Conservation (phyloP, 2,888 invertebrate genomes). For the Cordilura impudica region DNA sequence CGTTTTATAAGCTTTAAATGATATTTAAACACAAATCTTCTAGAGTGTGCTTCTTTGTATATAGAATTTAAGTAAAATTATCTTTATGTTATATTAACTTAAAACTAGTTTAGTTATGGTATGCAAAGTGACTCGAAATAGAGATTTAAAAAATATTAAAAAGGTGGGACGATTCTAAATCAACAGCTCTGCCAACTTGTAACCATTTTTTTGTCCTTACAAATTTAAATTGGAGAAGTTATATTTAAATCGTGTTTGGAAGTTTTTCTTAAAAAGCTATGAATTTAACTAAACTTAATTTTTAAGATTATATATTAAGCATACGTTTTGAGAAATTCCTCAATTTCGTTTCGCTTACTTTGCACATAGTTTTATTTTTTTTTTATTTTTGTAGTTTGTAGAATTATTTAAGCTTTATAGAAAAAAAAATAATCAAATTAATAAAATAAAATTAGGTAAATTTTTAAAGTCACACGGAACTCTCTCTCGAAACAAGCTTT, state of each 20-base stretch:
- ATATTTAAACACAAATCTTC: conserved; percentile 8
- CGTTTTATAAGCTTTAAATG: conserved; percentile 40
- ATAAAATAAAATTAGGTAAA: conserved; percentile 16
- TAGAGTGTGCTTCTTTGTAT: conserved; percentile 40
- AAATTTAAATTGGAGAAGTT: too few relatives aligned
- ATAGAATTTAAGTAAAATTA: neutral
- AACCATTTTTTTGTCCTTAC: too few relatives aligned
- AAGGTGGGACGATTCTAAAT: too few relatives aligned
- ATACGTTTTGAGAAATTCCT: too few relatives aligned
- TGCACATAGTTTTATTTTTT: too few relatives aligned
- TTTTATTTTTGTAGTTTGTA: neutral
- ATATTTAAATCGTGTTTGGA: too few relatives aligned
- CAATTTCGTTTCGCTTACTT: too few relatives aligned
- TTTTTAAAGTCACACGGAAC: conserved; percentile 15
- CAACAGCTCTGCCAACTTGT: too few relatives aligned
- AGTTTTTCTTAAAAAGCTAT: too few relatives aligned
- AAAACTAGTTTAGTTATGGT: neutral
- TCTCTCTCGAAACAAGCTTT: conserved; percentile 29
- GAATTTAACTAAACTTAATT: too few relatives aligned
- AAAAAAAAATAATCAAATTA: conserved; percentile 1
- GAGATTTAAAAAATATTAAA: too few relatives aligned
- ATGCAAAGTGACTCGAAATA: neutral
- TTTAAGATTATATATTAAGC: too few relatives aligned
- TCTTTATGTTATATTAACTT: neutral
- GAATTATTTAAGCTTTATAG: conserved; percentile 10